Conservation (phyloP, 2,888 invertebrate species). For the Brachypalpus laphriformis region DNA sequence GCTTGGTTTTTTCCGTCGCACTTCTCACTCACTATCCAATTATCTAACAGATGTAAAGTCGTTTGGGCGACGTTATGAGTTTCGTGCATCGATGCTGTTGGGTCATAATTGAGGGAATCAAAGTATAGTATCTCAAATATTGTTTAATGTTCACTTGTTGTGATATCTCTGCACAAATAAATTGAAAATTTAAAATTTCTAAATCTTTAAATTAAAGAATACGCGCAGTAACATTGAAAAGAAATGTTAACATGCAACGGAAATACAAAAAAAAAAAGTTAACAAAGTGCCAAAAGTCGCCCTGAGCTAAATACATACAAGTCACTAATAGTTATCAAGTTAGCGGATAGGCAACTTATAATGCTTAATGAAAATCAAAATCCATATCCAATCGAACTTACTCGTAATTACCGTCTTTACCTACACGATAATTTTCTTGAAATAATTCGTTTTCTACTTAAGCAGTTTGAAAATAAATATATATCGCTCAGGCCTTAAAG, state of each 20-base stretch:
- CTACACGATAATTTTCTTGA: not conserved
- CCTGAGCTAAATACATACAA: not conserved
- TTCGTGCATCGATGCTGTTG: too few species aligned
- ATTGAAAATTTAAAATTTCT: too few species aligned
- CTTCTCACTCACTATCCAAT: too few species aligned
- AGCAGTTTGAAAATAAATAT: conserved; percentile 4
- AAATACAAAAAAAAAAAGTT: not conserved
- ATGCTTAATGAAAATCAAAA: conserved; percentile 10
- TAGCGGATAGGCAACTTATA: conserved; percentile 12
- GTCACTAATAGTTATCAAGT: not conserved
- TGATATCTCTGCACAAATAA: too few species aligned
- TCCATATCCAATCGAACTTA: conserved; percentile 3
- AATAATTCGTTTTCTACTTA: not conserved
- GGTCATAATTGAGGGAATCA: too few species aligned
- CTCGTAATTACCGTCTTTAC: conserved; percentile 43
- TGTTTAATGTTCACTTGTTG: too few species aligned
- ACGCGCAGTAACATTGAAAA: too few species aligned
- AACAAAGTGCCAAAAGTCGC: conserved; percentile 50
- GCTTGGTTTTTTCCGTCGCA: too few species aligned
- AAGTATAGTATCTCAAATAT: too few species aligned
- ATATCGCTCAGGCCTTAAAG: not conserved
- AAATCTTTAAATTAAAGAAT: too few species aligned
- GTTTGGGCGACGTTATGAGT: too few species aligned
- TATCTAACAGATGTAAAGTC: too few species aligned
- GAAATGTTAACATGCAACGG: not conserved